Base-by-base conservation (phyloP, 1,140 invertebrate genomes). In the Drosophila obscura region DNA sequence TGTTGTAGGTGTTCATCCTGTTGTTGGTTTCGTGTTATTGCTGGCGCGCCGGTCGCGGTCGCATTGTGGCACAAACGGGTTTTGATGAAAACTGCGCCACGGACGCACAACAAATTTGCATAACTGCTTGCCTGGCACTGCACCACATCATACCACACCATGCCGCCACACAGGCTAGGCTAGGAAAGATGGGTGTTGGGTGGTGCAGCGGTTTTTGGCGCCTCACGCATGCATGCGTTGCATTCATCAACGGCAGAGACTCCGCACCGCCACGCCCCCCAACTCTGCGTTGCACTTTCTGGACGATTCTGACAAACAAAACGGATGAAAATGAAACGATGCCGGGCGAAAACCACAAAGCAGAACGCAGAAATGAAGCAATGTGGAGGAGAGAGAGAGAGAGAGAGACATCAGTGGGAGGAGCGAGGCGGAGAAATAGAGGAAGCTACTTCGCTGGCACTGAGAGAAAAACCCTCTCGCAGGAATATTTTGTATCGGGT, bases 161-260 rank as follows among this genome's bases (percentile, higher is more conserved):
- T 4, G 4, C 31, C 31, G 9, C 35, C 35, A 39, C 35, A 39
- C 11, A 1, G 48, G 28, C 4, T 16, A 13, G 11, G 43, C 6
- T 35, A 39, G 65, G 1, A 19, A 19, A 19, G 19, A 24, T 19
- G 45, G 56, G 57, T 13, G 49, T 15, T 61, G 41, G 44, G 64
- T 35, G 49, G 67, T 51, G 65, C 69, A 53, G 67, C 64, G 67
- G 67, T 69, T 69, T 62, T 75, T 61, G 62, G 52, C 66, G 77
- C 46, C 73, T 85, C 71, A 87, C 82, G 82, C 82, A 87, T 87
- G 82, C 82, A 88, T 87, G 82, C 82, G 74, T 81, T 87, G 83
- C 82, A 87, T 88, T 87, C 82, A 87, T 87, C 82, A 85, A 82
- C 77, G 81, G 53, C 79, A 63, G 61, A 66, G 60, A 64, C 56